A percentile compares a stretch with the other conserved stretches of the same genome.
These are phyloP conservation scores for Corythaixoides concolor DNA, from an alignment of 2,113 vertebrate genomes.

Conservation along the genomic window DNA sequence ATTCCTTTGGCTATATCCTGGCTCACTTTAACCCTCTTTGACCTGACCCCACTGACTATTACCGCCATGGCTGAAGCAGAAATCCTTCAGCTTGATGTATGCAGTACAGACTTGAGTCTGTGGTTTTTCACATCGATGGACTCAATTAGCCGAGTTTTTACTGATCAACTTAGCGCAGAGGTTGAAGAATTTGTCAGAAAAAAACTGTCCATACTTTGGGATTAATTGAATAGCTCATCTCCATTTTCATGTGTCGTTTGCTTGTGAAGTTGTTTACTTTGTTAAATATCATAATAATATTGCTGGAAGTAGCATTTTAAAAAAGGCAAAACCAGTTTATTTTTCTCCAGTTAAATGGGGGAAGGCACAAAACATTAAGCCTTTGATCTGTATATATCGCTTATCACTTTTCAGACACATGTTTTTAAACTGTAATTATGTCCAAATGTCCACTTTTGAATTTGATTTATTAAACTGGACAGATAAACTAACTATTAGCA, in stretches of 20 bases:
- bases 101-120: slow-evolving; percentile 71
- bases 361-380: background rate
- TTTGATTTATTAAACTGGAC: slow-evolving; percentile 3
- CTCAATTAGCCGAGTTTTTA: slow-evolving; percentile 75
- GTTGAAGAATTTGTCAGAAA: slow-evolving; percentile 69
- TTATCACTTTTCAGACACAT: background rate
- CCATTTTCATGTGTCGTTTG: background rate
- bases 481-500: background rate
- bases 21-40: slow-evolving; percentile 80
- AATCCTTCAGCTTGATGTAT: slow-evolving; percentile 78
- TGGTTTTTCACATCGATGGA: slow-evolving; percentile 74
- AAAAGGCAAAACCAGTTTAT: background rate
- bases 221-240: slow-evolving; percentile 17
- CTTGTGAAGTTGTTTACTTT: background rate
- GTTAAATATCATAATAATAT: background rate
- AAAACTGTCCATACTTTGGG: slow-evolving; percentile 44
- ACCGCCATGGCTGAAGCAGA: slow-evolving; percentile 66
- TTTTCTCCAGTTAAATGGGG: slow-evolving; percentile 1
- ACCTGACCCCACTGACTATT: slow-evolving; percentile 81
- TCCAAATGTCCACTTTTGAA: background rate
- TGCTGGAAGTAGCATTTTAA: background rate
- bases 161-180: slow-evolving; percentile 66
- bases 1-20: slow-evolving; percentile 81
- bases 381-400: background rate
- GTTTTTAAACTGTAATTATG: slow-evolving; percentile 1